Evolutionary conservation across 2,797 vertebrate species (phyloP), one percentile per base, ranked within the genome.

Genomic region (Thalassophryne amazonica): DNA sequence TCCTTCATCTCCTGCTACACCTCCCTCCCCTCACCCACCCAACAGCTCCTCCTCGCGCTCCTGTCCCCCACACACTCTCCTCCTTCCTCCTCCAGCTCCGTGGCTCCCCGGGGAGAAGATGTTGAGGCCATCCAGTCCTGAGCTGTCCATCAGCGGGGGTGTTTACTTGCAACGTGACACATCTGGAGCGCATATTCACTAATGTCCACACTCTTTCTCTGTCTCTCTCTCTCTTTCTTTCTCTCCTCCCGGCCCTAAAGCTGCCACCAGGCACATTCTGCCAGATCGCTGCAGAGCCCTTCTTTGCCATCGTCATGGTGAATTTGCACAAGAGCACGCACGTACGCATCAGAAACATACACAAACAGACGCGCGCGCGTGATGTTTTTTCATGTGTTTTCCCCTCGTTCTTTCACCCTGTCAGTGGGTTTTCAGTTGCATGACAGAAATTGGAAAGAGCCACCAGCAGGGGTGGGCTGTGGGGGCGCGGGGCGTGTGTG

Each of bases 141-240:
- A 91, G 88, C 92, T 97, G 94, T 98, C 95, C 93, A 93, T 98
- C 96, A 98, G 93, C 35, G 52, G 66, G 91, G 89, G 88, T 98
- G 96, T 98, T 97, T 99, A 97, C 94, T 93, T 92, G 94, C 91
- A 91, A 90, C 85, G 88, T 98, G 96, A 97, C 96, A 98, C 96
- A 99, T 99, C 97, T 99, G 97, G 97, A 98, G 93, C 89, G 84
- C 97, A 99, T 97, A 98, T 98, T 96, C 93, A 93, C 94, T 89
- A 68, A 68, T 81, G 76, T 83, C 83, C 85, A 83, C 83, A 79
- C 80, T 83, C 56, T 43, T 41, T 61, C 64, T 71, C 70, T 35
- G 55, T 63, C 60, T 77, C 67, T 38, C 50, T 74, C 57, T 51
- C 28, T 32, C 15, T 41, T 25, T 62, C 72, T 55, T 50, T 61